Conservation (phyloP, 2,888 invertebrate species). For the Lasioglossum villosulum region DNA sequence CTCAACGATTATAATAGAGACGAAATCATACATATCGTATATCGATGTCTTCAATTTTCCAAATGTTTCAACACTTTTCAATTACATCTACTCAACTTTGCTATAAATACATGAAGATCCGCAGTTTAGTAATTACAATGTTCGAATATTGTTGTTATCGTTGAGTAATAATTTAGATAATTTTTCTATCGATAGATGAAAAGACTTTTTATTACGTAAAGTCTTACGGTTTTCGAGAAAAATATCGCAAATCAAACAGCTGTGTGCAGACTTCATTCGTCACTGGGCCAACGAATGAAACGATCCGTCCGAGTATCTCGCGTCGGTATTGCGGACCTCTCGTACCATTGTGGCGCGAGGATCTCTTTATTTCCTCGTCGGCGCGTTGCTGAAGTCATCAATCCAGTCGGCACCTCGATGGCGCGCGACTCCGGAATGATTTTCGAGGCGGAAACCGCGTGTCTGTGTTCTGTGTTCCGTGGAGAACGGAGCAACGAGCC, state of each 20-base stretch:
- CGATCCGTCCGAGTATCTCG: background rate
- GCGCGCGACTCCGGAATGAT: constrained; percentile 29
- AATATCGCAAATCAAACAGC: background rate
- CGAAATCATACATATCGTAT: too few relatives aligned
- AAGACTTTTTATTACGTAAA: background rate
- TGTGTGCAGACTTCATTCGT: background rate
- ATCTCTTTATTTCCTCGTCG: constrained; percentile 12
- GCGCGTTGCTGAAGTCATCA: constrained; percentile 45
- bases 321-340: background rate
- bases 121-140: background rate
- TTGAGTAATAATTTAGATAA: too few relatives aligned
- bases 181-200: too few relatives aligned
- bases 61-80: too few relatives aligned
- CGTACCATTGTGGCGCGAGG: background rate
- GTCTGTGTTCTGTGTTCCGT: constrained; percentile 22
- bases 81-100: too few relatives aligned
- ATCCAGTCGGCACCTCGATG: constrained; percentile 23
- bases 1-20: too few relatives aligned
- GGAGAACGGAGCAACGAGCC: constrained; percentile 29
- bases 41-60: too few relatives aligned
- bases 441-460: constrained; percentile 22
- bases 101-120: too few relatives aligned
- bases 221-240: background rate
- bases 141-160: background rate
- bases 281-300: background rate